Conservation (phyloP, 2,797 vertebrate genomes). For the Nothura maculosa region DNA sequence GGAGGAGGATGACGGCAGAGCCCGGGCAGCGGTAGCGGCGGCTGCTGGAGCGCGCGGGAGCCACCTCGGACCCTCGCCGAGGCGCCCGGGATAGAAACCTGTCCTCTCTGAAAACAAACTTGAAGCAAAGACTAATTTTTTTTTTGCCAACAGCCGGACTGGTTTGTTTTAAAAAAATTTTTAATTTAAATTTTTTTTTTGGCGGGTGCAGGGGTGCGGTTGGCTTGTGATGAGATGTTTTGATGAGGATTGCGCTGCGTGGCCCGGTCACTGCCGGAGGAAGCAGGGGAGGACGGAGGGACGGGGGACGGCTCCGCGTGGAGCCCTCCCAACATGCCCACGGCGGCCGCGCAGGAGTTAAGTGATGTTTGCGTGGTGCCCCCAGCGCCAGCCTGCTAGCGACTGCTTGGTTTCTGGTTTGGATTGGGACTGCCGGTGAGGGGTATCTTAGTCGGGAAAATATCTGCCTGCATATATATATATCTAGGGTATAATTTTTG, state of each 20-base stretch:
- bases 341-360: slow-evolving; percentile 62
- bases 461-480: not conserved
- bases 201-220: not conserved
- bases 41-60: slow-evolving; percentile 35
- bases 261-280: slow-evolving; percentile 46
- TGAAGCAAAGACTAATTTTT: not conserved
- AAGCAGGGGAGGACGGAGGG: slow-evolving; percentile 26
- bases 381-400: slow-evolving; percentile 57
- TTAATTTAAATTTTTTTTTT: not conserved
- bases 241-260: slow-evolving; percentile 23
- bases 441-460: slow-evolving; percentile 11
- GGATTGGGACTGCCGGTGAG: slow-evolving; percentile 30
- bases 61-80: slow-evolving; percentile 39
- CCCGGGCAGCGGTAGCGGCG: slow-evolving; percentile 47
- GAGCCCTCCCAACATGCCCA: slow-evolving; percentile 50
- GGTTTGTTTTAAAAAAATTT: not conserved
- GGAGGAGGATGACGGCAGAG: slow-evolving; percentile 68
- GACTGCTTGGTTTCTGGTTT: not conserved
- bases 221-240: slow-evolving; percentile 51
- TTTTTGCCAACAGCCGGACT: not conserved
- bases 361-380: slow-evolving; percentile 64
- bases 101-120: slow-evolving; percentile 52
- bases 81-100: not conserved
- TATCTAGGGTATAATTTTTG: slow-evolving; percentile 44
- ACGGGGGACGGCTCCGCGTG: slow-evolving; percentile 35